Evolutionary conservation across 2,113 vertebrate species (phyloP).

Genomic region (Astur gentilis): DNA sequence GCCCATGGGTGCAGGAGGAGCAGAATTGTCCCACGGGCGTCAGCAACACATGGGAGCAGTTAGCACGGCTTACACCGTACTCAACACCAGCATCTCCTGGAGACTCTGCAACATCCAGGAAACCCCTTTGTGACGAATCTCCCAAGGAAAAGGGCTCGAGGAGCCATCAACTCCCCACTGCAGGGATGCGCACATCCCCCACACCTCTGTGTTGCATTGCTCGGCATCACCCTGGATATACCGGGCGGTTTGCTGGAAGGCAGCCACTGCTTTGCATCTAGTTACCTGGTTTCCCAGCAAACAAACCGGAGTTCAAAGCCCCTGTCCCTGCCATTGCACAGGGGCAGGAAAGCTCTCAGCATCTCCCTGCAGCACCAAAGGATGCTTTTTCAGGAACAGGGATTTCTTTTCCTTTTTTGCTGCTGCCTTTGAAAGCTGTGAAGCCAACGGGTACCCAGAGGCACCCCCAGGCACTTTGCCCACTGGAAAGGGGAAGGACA

Average conservation of each 20-base stretch:
- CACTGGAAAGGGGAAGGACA: neutral
- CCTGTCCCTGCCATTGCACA: neutral
- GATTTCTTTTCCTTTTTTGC: neutral
- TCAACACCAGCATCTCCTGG: neutral
- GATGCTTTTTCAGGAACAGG: neutral
- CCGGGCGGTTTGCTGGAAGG: neutral
- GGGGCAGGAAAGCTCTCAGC: neutral
- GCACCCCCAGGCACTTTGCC: neutral
- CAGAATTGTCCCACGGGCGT: accelerated
- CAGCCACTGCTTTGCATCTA: neutral
- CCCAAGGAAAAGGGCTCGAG: neutral
- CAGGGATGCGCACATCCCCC: neutral
- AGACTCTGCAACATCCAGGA: neutral
- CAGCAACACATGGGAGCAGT: neutral
- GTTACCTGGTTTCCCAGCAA: constrained; percentile 59
- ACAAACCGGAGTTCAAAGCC: constrained; percentile 27
- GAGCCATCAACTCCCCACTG: accelerated
- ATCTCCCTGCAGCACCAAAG: neutral
- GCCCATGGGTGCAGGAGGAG: neutral
- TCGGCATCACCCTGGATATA: neutral
- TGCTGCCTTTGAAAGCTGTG: neutral
- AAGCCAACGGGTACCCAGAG: neutral
- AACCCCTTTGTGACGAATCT: accelerated
- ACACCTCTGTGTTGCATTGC: accelerated
- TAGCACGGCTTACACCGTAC: accelerated